Base-by-base conservation (phyloP, 2,797 vertebrate genomes). In the Epinephelus awoara region DNA sequence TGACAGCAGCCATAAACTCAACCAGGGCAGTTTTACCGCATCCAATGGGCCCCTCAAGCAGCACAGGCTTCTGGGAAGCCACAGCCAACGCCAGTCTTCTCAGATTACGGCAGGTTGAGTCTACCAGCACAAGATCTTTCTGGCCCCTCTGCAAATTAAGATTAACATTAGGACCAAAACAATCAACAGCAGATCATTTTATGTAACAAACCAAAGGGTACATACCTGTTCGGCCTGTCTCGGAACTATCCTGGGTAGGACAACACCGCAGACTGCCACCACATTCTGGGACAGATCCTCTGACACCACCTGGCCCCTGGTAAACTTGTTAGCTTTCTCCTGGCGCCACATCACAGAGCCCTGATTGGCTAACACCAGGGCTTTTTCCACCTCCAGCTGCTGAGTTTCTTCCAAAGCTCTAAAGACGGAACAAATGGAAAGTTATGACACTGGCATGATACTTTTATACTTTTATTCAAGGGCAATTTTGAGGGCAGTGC, bases 21-120 rank as follows among this genome's bases (percentile, higher is more conserved):
- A 99, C 95, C 78, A 99, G 90, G 25, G 96, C 96, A 0, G 98
- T 99, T 96, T 99, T 99, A 49, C 98, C 97, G 70, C 97, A 98
- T 77, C 98, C 98, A 61, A 98, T 97, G 0, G 98, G 98, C 67
- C 98, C 98, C 95, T 99, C 98, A 18, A 99, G 92, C 38, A 99
- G 93, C 79, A 99, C 96, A 3, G 98, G 96, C 79, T 94, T 97
- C 88, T 96, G 96, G 86, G 96, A 97, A 0, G 96, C 96, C 55
- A 99, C 96, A 3, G 98, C 97, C 93, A 98, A 84, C 9, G 97
- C 97, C 82, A 99, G 93, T n/a, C 96, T 95, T 67, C 97, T 96
- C 82, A 99, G 96, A 89, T 96, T 97, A 54, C 91, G 93, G 86
- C 96, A 97, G 62, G 96, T 93, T 40, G 98, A 98, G 67, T 98